Conservation (phyloP, 30 jellyfish, hydroid and myxozoan species). For the Sanderia malayensis region DNA sequence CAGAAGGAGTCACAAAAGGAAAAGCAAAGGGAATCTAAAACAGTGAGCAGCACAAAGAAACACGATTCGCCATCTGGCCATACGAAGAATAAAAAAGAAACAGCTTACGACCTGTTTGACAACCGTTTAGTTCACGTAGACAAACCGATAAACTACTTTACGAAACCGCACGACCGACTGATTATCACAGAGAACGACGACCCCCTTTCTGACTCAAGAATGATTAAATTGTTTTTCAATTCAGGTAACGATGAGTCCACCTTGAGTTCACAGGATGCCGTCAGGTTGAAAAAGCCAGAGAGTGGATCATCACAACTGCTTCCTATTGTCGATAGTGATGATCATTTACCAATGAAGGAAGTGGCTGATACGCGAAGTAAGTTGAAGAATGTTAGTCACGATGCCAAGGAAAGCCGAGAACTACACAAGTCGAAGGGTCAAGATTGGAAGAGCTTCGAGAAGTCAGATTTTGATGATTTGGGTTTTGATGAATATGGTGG, state of each 20-base stretch:
- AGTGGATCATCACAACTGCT: not conserved
- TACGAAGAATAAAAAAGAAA: conserved; percentile 13
- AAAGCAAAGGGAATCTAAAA: no score
- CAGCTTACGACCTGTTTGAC: conserved; percentile 53
- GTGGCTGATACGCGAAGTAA: no score
- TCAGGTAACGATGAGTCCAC: conserved; percentile 54
- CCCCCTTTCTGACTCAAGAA: conserved; percentile 47
- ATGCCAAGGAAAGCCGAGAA: no score
- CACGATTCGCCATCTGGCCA: not conserved
- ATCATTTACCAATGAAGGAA: no score
- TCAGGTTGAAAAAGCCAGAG: conserved; percentile 15
- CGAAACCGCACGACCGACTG: conserved; percentile 40
- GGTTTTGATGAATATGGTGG: no score
- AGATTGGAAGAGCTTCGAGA: no score
- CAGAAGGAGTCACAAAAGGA: no score
- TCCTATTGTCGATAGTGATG: conserved; percentile 2
- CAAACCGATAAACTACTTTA: conserved; percentile 37
- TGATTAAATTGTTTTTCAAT: conserved; percentile 44
- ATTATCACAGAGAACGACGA: conserved; percentile 43
- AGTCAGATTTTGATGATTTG: no score
- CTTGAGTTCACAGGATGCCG: conserved; percentile 24
- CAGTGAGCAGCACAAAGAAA: not conserved
- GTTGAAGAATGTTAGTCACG: no score
- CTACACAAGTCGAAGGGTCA: no score
- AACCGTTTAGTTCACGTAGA: conserved; percentile 49